A percentile compares a stretch with the other conserved stretches of the same genome.
Evolutionary conservation across 1,140 invertebrate genomes (phyloP).

Genomic region (Drosophila leontia): DNA sequence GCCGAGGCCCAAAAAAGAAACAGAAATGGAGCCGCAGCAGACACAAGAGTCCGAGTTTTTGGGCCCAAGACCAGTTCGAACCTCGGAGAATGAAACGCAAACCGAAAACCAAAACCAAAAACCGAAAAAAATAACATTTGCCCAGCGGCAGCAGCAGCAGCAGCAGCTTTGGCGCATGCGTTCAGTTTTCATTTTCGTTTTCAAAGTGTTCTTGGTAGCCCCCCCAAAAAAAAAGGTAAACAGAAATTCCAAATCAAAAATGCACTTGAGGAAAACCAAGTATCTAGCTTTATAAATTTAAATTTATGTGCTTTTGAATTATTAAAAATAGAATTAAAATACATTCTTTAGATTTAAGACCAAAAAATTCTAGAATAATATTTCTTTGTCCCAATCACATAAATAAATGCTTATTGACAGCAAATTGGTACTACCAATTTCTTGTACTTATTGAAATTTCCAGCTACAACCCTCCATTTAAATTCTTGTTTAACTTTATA

Average conservation of each 20-base stretch:
- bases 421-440: too few species aligned
- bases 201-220: slow-evolving; percentile 23
- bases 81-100: slow-evolving; percentile 39
- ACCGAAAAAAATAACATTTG: slow-evolving; percentile 56
- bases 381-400: too few species aligned
- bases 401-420: too few species aligned
- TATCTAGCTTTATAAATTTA: not conserved
- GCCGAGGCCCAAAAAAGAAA: slow-evolving; percentile 44
- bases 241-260: slow-evolving; percentile 5
- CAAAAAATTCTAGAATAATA: too few species aligned
- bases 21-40: slow-evolving; percentile 22
- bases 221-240: slow-evolving; percentile 6
- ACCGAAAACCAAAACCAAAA: slow-evolving; percentile 46
- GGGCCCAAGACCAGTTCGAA: slow-evolving; percentile 56
- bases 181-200: slow-evolving; percentile 71
- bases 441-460: not conserved
- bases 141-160: slow-evolving; percentile 42
- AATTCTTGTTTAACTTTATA: not conserved
- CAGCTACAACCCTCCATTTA: not conserved
- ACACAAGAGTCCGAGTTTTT: slow-evolving; percentile 19
- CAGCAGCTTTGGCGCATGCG: slow-evolving; percentile 48
- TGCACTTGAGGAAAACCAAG: not conserved
- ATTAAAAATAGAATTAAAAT: not conserved
- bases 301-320: not conserved
- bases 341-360: not conserved